phyloP scores from a whole-genome alignment of 2,888 invertebrate species.

The Caprella mutica region DNA sequence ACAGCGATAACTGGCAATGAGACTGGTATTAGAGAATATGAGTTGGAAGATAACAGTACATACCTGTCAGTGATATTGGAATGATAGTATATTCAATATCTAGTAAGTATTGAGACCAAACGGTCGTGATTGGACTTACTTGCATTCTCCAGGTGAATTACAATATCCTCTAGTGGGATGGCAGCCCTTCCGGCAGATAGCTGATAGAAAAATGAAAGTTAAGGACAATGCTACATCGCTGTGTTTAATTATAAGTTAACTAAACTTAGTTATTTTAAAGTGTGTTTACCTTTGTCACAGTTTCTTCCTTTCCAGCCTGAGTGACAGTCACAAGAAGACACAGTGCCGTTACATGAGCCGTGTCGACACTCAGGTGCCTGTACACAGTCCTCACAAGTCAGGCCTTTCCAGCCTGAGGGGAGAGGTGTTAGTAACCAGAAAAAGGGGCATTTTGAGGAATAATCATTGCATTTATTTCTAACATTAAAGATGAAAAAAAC shows the following conservation, averaged over 20 bases:
- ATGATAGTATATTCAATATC: not conserved
- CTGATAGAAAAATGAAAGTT: conserved; percentile 1
- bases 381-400: conserved; percentile 71
- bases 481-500: no score
- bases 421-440: no score
- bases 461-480: no score
- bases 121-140: conserved; percentile 20
- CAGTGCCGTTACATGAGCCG: conserved; percentile 63
- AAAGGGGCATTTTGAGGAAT: no score
- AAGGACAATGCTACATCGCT: not conserved
- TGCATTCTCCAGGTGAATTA: conserved; percentile 27
- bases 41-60: no score
- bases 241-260: no score
- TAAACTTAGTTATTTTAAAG: not conserved
- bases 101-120: not conserved
- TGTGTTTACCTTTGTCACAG: conserved; percentile 76
- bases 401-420: conserved; percentile 64
- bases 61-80: not conserved
- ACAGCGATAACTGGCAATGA: not conserved
- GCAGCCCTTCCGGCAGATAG: conserved; percentile 20
- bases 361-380: conserved; percentile 76
- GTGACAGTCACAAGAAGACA: conserved; percentile 74
- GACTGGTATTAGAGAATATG: no score
- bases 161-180: conserved; percentile 22
- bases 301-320: conserved; percentile 80